Base-by-base conservation (phyloP, 2,797 vertebrate species). In the Sus cebifrons region DNA sequence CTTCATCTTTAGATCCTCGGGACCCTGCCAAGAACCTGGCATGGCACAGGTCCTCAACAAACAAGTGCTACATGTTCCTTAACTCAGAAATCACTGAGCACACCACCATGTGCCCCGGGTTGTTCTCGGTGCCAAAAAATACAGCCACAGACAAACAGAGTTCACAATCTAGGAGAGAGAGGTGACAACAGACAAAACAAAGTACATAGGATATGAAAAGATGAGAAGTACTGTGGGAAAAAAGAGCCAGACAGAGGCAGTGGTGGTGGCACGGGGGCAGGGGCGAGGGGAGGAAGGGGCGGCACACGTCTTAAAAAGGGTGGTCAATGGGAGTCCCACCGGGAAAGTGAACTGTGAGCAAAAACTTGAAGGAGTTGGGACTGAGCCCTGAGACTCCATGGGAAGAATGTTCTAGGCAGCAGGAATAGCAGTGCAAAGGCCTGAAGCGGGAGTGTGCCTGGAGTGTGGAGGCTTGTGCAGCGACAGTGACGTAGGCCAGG, bases 101-200 rank as follows among this genome's bases (percentile, higher is more conserved):
- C 2, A 6, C 20, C 18, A 73, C 9, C 17, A 25, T 13, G 58
- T 17, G 54, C 75, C 56, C 58, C 40, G 67, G 23, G 49, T 52
- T 85, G 23, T 52, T 84, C 32, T 36, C 68, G 67, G 60, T 56
- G 67, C 65, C 13, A 70, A 78, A 89, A 89, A 94, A 73, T 18
- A 78, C 0, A 83, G 52, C 44, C 54, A 77, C 64, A 32, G 77
- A 74, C 52, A 81, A 71, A 89, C 0, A 49, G 54, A 82, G 56
- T 68, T 95, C 94, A 81, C 70, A 27, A 2, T 82, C 89, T 25
- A 96, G 88, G 17, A 18, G 14, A 17, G 44, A 89, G 86, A 93
- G 67, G 52, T 27, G 73, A 36, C n/a, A 23, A 81, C 14, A 64
- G 36, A 82, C 70, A 56, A 12, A 85, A 27, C 36, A 77, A 62